Conservation (phyloP, 2,113 vertebrate species). For the Nycticryphes semicollaris region DNA sequence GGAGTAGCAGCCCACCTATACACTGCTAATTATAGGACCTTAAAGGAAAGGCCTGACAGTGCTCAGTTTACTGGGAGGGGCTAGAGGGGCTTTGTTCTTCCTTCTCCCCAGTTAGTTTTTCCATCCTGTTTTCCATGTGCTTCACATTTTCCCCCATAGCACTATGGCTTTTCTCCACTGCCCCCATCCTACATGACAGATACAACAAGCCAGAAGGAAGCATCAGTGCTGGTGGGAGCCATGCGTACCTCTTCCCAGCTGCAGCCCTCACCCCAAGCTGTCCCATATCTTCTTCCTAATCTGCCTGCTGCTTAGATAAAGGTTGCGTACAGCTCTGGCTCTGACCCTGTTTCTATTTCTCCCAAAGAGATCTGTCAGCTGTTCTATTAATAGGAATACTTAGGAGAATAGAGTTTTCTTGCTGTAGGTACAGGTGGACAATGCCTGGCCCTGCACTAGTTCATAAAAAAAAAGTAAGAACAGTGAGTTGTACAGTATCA, state of each 20-base stretch:
- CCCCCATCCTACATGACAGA: background rate
- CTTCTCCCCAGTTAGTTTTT: background rate
- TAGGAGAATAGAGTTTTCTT: background rate
- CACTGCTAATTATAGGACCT: background rate
- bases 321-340: background rate
- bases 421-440: rapidly evolving
- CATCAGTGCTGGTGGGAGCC: background rate
- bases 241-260: background rate
- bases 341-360: background rate
- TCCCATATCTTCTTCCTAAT: background rate
- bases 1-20: background rate
- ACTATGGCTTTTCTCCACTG: background rate
- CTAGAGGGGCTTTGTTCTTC: background rate
- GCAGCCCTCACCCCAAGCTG: background rate
- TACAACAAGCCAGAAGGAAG: background rate
- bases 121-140: background rate
- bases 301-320: background rate
- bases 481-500: background rate
- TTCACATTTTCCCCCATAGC: background rate
- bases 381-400: background rate
- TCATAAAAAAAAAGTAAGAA: background rate
- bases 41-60: background rate
- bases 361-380: background rate
- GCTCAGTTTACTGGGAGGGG: background rate
- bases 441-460: background rate